Evolutionary conservation across 2,888 invertebrate species (phyloP).

Genomic region (Hirudinaria manillensis): DNA sequence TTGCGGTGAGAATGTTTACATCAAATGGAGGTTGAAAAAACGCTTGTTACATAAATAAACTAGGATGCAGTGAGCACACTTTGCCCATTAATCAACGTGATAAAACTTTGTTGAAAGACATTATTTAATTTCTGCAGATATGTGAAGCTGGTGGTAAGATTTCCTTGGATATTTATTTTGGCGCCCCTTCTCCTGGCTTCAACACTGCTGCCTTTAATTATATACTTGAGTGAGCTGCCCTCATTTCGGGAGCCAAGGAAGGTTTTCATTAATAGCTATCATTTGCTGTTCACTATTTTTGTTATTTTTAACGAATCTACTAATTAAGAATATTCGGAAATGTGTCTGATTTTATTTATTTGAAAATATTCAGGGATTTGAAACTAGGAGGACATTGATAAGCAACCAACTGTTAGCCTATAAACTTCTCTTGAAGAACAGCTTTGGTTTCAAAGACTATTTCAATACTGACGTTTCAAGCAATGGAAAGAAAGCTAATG

Average conservation of each 20-base stretch:
- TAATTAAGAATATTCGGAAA: background rate
- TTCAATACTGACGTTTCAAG: background rate
- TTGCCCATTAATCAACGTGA: background rate
- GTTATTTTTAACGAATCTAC: background rate
- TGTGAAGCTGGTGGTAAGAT: conserved; percentile 47
- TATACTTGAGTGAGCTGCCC: conserved; percentile 64
- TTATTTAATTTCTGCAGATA: background rate
- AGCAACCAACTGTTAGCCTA: conserved; percentile 75
- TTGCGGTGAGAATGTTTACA: too few relatives aligned
- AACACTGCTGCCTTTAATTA: conserved; percentile 65
- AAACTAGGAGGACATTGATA: conserved; percentile 79
- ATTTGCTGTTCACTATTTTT: background rate
- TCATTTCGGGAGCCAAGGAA: conserved; percentile 79
- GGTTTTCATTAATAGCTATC: conserved; percentile 54
- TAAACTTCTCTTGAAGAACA: conserved; percentile 72
- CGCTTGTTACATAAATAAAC: too few relatives aligned
- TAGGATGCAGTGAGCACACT: too few relatives aligned
- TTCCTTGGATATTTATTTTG: conserved; percentile 65
- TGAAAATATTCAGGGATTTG: conserved; percentile 69
- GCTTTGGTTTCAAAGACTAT: conserved; percentile 43
- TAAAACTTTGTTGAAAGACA: background rate
- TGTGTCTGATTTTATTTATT: background rate
- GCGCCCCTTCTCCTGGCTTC: conserved; percentile 63
- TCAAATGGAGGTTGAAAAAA: too few relatives aligned
- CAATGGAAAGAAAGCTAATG: background rate